These are phyloP conservation scores for Sturnira hondurensis DNA, from an alignment of 2,113 vertebrate species.

Conservation along the genomic window DNA sequence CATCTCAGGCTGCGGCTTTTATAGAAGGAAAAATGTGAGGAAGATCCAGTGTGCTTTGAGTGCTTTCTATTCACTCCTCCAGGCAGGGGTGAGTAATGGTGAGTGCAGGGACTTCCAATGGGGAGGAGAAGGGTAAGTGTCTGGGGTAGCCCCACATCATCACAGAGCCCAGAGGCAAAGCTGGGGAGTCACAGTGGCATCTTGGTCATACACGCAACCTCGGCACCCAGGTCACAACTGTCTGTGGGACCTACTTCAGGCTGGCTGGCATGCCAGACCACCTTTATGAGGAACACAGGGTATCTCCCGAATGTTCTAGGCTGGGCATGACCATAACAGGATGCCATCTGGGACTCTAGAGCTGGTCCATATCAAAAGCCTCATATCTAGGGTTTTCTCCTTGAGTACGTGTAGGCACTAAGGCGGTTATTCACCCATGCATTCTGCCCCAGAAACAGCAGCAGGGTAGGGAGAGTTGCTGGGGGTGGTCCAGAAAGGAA, in stretches of 20 bases:
- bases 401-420: background rate
- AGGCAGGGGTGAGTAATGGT: background rate
- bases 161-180: too few relatives aligned
- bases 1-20: background rate
- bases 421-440: background rate
- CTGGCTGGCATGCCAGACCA: background rate
- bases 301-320: background rate
- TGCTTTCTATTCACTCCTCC: background rate
- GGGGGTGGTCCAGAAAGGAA: background rate
- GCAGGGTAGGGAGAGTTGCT: rapidly evolving
- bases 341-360: background rate
- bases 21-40: background rate
- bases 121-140: background rate
- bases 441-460: background rate
- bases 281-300: background rate
- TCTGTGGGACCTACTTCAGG: background rate
- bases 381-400: background rate
- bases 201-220: background rate
- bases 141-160: rapidly evolving
- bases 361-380: background rate
- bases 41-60: background rate
- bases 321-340: too few relatives aligned
- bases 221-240: background rate
- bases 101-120: background rate
- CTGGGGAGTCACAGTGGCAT: background rate